Evolutionary conservation across 1,140 invertebrate species (phyloP), one percentile per base, ranked within the genome.

Genomic region (Pseudoatta argentina): DNA sequence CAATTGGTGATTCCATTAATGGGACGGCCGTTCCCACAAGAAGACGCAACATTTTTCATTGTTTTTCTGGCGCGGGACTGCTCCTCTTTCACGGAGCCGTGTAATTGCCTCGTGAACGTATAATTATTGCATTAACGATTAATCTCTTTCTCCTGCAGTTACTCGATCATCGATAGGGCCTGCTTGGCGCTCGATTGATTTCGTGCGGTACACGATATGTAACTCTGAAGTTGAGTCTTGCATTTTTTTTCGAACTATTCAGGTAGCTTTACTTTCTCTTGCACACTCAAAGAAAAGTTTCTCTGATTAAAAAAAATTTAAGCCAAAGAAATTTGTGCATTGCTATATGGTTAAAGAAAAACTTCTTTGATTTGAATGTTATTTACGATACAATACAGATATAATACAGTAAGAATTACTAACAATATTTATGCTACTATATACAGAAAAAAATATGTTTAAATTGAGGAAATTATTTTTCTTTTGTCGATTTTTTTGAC

Each of bases 1-100:
- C 93, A 93, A 94, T 93, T 94, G 91, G 91, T 92, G 92, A 93
- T 94, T 94, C 92, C 92, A 91, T 94, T 93, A 92, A 94, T 93
- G 91, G 86, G 69, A 83, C 81, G 88, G 64, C 71, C 88, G 92
- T 94, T 93, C 92, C 92, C 91, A 94, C 91, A 89, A 24, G 88
- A 90, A 85, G 85, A 82, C 87, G 75, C 86, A 86, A 64, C 55
- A 72, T 86, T 91, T 87, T 91, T 92, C 77, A 67, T 66, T 24
- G 89, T 91, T 91, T 87, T 86, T 86, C 87, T 85, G 67, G 48
- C 71, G 77, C 77, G 27, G 55, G 10, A 64, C 75, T 51, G 75
- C 61, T 88, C 87, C 81, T 81, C 85, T 81, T 69, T 63, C 76
- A 57, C 57, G 69, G 51, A 63, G 77, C 76, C 71, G 57, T 57